Evolutionary conservation across 2,888 invertebrate species (phyloP).

Genomic region (Amblyteles armatorius): DNA sequence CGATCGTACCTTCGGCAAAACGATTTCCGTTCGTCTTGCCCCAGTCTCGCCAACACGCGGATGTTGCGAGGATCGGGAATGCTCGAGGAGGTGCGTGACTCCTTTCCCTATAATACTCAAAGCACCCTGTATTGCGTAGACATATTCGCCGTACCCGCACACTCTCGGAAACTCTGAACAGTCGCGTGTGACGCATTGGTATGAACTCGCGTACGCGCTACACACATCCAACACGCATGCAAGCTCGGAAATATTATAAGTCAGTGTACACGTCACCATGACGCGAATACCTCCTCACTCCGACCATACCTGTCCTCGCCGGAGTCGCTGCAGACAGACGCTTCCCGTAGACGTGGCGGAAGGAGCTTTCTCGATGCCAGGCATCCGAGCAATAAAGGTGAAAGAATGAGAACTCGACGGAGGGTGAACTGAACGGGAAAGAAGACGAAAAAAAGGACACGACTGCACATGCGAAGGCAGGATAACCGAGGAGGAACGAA

Average conservation of each 20-base stretch:
- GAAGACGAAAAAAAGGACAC: constrained; percentile 12
- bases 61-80: constrained; percentile 30
- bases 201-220: not conserved
- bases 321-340: constrained; percentile 54
- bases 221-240: constrained; percentile 7
- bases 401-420: constrained; percentile 64
- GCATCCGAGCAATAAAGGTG: constrained; percentile 69
- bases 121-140: not conserved
- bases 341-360: constrained; percentile 52
- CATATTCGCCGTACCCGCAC: not conserved
- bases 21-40: no score
- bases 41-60: no score
- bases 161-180: not conserved
- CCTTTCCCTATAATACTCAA: constrained; percentile 4
- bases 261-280: not conserved
- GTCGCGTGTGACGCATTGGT: constrained; percentile 22
- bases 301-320: constrained; percentile 40
- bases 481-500: constrained; percentile 59
- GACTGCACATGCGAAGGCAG: not conserved
- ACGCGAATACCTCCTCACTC: constrained; percentile 1
- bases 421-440: constrained; percentile 50
- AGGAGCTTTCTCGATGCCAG: constrained; percentile 66
- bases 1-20: no score
- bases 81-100: constrained; percentile 55
- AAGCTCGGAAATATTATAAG: constrained; percentile 26